phyloP scores from a whole-genome alignment of 2,888 invertebrate species.

The Drosophila melanosoma region DNA sequence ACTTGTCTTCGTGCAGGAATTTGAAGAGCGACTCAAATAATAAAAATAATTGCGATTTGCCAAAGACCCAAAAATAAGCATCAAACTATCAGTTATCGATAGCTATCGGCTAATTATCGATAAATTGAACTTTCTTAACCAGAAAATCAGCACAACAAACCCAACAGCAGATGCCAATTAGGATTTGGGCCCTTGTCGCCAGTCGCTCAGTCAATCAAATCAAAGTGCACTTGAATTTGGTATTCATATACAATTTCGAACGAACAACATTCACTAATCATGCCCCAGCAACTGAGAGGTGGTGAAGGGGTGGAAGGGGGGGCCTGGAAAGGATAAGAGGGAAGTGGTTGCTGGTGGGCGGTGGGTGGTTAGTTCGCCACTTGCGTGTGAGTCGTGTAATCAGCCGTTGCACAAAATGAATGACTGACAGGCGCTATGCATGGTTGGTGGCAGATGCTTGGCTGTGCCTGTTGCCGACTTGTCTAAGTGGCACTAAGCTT shows the following conservation, averaged over 20 bases:
- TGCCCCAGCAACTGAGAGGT: not conserved
- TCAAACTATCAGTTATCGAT: not conserved
- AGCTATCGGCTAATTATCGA: not conserved
- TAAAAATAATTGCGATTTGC: not conserved
- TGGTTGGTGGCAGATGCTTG: not conserved
- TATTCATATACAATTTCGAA: not conserved
- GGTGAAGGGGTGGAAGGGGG: not conserved
- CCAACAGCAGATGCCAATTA: conserved; percentile 4
- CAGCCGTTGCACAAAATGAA: conserved; percentile 44
- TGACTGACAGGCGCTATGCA: not conserved
- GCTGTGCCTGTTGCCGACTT: conserved; percentile 19
- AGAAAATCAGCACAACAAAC: not conserved
- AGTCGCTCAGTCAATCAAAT: conserved; percentile 18
- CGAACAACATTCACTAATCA: not conserved
- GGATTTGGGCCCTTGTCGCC: conserved; percentile 1
- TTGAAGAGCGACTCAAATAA: no score
- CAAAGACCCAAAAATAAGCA: not conserved
- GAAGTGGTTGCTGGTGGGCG: not conserved
- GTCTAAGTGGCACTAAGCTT: conserved; percentile 33
- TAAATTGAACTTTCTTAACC: not conserved
- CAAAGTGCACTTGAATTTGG: conserved; percentile 37
- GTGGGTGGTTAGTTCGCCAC: conserved; percentile 18
- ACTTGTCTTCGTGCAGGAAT: not conserved
- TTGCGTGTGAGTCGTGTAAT: conserved; percentile 57
- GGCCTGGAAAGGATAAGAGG: not conserved